Evolutionary conservation across 2,888 invertebrate genomes (phyloP), one percentile per base, ranked within the genome.

Genomic region (Timema podura): DNA sequence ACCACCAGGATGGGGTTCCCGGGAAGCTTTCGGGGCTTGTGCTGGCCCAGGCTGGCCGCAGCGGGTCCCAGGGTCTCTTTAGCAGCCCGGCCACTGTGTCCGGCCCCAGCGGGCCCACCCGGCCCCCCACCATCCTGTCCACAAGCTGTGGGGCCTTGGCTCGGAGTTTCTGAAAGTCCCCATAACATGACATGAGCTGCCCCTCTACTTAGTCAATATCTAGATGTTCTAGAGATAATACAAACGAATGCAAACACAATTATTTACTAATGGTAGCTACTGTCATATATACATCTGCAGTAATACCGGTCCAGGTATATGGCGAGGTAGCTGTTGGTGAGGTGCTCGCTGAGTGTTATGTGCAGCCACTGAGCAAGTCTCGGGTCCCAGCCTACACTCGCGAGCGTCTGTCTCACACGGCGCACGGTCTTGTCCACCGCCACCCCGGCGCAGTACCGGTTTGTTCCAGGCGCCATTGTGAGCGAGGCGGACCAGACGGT

Each of bases 261-360:
- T n/a, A n/a, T n/a, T n/a, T n/a, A n/a, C n/a, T n/a, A n/a, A n/a
- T n/a, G n/a, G n/a, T n/a, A n/a, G n/a, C n/a, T n/a, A n/a, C n/a
- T n/a, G n/a, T n/a, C n/a, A n/a, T n/a, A n/a, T n/a, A n/a, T n/a
- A n/a, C n/a, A n/a, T n/a, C n/a, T n/a, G n/a, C n/a, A n/a, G n/a
- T n/a, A n/a, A n/a, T n/a, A n/a, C n/a, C n/a, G n/a, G n/a, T 93
- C 92, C 16, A 93, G 82, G 80, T 93, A 93, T 8, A 88, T 87
- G 0, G 88, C 86, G 75, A 93, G 83, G 78, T 90, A 89, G 6
- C 85, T 83, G 16, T 85, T 83, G 67, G 86, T 88, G 64, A 92
- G 80, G 76, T 87, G 82, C 73, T 92, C 91, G 75, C 92, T 84
- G 8, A 93, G 79, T 10, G 90, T 79, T 59, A 85, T 82, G 79